phyloP scores from a whole-genome alignment of 1,140 invertebrate genomes.

The Dinothrombium tinctorium region DNA sequence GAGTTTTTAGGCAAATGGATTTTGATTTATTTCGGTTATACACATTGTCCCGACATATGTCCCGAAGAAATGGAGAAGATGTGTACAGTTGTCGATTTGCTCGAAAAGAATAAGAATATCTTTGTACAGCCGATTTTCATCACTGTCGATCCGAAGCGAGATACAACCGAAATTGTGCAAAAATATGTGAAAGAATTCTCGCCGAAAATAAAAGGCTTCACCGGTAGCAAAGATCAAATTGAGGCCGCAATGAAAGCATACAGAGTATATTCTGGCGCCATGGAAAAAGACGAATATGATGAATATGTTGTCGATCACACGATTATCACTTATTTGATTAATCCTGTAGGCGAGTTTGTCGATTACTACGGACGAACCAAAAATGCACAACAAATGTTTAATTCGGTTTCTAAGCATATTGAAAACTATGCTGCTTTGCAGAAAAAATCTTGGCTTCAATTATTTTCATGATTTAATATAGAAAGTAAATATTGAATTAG shows the following conservation, averaged over 20 bases:
- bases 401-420: neutral
- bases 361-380: conserved; percentile 92
- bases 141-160: conserved; percentile 86
- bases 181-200: conserved; percentile 89
- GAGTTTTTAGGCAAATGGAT: no score
- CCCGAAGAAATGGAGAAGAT: conserved; percentile 98
- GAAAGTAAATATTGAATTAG: no score
- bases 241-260: conserved; percentile 66
- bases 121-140: conserved; percentile 77
- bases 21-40: no score
- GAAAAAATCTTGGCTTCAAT: no score
- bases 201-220: conserved; percentile 68
- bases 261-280: conserved; percentile 83
- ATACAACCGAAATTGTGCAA: conserved; percentile 53
- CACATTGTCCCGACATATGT: conserved; percentile 93
- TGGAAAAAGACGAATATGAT: conserved; percentile 67
- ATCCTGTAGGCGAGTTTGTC: conserved; percentile 85
- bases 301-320: conserved; percentile 97
- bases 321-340: conserved; percentile 88
- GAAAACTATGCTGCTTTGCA: no score
- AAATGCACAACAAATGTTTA: conserved; percentile 29
- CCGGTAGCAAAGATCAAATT: conserved; percentile 67
- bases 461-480: no score
- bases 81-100: conserved; percentile 20
- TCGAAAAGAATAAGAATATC: conserved; percentile 22